Conservation (phyloP, 2,888 invertebrate genomes). For the Saturnia japonica region DNA sequence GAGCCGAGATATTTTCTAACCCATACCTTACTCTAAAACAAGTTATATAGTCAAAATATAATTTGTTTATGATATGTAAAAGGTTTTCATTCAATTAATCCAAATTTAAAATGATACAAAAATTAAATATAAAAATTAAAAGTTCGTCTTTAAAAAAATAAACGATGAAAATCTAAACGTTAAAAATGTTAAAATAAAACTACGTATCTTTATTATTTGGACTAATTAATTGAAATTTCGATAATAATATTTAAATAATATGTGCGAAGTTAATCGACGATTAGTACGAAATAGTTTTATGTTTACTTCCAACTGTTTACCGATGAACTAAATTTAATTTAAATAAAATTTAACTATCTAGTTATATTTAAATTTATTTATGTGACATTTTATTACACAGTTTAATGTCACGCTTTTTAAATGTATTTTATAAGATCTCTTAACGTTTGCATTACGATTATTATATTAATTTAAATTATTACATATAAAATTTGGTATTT, state of each 20-base stretch:
- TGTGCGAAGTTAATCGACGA: conserved; percentile 17
- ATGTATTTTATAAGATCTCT: neutral
- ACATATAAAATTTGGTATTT: too few relatives aligned
- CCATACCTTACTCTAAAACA: conserved; percentile 3
- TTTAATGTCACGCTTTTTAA: neutral
- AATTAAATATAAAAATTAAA: neutral
- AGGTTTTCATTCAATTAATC: neutral
- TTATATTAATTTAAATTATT: neutral
- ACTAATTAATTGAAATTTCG: neutral
- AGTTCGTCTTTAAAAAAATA: neutral
- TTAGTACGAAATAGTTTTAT: conserved; percentile 8
- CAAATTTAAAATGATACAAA: neutral
- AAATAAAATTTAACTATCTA: too few relatives aligned
- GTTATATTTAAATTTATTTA: neutral
- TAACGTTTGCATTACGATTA: neutral
- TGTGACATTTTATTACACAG: neutral
- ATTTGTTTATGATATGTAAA: neutral
- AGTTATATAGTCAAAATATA: neutral
- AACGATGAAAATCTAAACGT: neutral
- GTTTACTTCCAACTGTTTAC: neutral
- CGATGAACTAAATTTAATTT: neutral
- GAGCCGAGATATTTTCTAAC: conserved; percentile 48
- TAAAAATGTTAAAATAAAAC: neutral
- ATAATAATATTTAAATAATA: conserved; percentile 9
- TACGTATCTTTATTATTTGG: neutral